Evolutionary conservation across 53 echinoderm and acorn worm species (phyloP), one percentile per base, ranked within the genome.

Genomic region (Arbacia lixula): DNA sequence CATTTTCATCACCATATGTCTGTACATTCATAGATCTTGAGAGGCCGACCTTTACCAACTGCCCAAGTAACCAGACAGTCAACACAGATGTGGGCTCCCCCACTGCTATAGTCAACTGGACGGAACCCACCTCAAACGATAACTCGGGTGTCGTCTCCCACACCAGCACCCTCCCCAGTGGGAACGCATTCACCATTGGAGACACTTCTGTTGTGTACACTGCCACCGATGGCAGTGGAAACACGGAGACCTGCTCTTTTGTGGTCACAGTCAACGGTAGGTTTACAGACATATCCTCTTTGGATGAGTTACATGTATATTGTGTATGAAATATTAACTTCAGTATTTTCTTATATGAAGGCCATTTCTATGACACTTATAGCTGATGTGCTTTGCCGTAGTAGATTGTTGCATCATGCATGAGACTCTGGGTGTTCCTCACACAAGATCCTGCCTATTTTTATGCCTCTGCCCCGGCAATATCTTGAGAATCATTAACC

Each of bases 221-320:
- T 12, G 92, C 83, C 11, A 36, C n/a, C 0, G 92, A 92, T 76
- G 66, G 6, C 2, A 68, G 40, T 3, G 83, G 86, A 0, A 92
- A 92, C 19, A 46, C 12, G 1, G 92, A 66, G 5, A 74, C 21
- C 10, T 92, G 92, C 52, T 82, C 85, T 11, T 88, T 92, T 30
- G 20, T 63, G 53, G 85, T 92, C 25, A 82, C 86, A 9, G 83
- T 92, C 42, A 12, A 50, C 16, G 88, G 92, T 92, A 85, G 41
- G 88, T 86, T 14, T 10, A 46, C 9, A 46, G 14, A 46, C 49
- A 46, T 10, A 14, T 46, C 14, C 9, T 46, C 49, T 46, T 46
- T 46, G 14, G 49, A 10, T 46, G 9, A 46, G 8, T 8, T 46
- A 10, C 49, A 10, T 46, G 14, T 46, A 14, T 46, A 46, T 46